phyloP scores from a whole-genome alignment of 2,113 vertebrate genomes.

The Leiothrix lutea region DNA sequence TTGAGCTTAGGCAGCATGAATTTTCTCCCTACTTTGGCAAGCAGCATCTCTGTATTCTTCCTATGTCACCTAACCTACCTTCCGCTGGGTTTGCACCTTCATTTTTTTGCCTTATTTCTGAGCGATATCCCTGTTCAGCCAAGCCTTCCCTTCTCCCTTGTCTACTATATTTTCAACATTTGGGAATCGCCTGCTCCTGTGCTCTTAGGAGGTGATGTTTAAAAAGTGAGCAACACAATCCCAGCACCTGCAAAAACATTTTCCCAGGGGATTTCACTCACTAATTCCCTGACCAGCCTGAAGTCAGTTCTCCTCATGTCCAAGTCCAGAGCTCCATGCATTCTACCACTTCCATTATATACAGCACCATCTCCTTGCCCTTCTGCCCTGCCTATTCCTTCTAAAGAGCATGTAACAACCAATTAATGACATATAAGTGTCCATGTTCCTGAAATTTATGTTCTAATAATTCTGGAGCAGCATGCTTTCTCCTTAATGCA shows the following conservation, averaged over 20 bases:
- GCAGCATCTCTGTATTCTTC: background rate
- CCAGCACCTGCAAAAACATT: background rate
- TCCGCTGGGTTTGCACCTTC: background rate
- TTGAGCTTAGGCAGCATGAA: background rate
- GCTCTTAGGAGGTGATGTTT: background rate
- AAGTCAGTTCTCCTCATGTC: background rate
- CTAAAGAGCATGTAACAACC: background rate
- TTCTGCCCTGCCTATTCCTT: background rate
- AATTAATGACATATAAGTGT: background rate
- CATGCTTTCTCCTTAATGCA: background rate
- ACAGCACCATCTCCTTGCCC: accelerated
- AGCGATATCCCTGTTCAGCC: background rate
- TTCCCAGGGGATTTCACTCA: background rate
- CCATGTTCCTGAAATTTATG: background rate
- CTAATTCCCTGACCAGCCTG: background rate
- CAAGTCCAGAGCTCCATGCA: background rate
- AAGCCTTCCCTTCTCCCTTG: background rate
- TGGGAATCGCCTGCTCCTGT: background rate
- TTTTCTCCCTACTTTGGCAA: background rate
- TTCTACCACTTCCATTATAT: background rate
- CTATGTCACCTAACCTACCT: background rate
- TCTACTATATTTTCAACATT: background rate
- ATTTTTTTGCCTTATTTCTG: background rate
- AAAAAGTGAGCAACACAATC: background rate
- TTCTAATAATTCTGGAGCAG: background rate